Base-by-base conservation (phyloP, 2,888 invertebrate genomes). In the Lepetodrilus schrolli region DNA sequence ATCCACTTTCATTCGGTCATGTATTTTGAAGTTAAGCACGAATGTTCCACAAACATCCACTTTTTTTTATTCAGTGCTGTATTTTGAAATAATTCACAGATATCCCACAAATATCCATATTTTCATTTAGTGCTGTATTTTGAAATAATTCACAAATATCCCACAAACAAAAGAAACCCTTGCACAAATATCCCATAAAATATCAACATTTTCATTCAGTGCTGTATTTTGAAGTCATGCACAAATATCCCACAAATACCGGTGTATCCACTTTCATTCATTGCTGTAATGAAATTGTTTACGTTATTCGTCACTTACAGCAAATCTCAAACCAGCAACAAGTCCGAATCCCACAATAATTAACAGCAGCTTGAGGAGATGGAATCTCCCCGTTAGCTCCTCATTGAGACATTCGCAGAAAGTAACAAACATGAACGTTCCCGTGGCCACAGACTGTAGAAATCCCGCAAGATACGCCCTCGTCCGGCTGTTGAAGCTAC, bases 391-490 rank as follows among this genome's bases (percentile, higher is more conserved):
- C 43, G 36, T 5, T 17, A 70, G 48, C 3, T 36, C 17, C 10
- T 37, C 51, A 20, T 49, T 93, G 84, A 97, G 93, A 73, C 97
- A 95, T 91, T 98, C 97, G 90, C 97, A 97, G 92, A 96, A 96
- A 5, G 97, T 96, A 21, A 98, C 96, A 91, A 97, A 98, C 8
- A 98, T 92, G 47, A 98, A 93, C 0, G 97, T 97, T 5, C 97
- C 98, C 20, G 95, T 94, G 0, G 97, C 96, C 74, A 97, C 90
- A 3, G 96, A 96, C 92, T 97, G 95, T 26, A 82, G 86, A 49
- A 92, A 79, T 1, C 91, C 91, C 66, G 78, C 83, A 4, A 17
- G 21, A 7, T 43, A 38, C 82, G 74, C 21, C 82, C 66, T n/a
- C 36, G 20, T 4, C 38, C 69, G n/a, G 26, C 20, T 2, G 43